Base-by-base conservation (phyloP, 2,888 invertebrate genomes). In the Heliconius sara region DNA sequence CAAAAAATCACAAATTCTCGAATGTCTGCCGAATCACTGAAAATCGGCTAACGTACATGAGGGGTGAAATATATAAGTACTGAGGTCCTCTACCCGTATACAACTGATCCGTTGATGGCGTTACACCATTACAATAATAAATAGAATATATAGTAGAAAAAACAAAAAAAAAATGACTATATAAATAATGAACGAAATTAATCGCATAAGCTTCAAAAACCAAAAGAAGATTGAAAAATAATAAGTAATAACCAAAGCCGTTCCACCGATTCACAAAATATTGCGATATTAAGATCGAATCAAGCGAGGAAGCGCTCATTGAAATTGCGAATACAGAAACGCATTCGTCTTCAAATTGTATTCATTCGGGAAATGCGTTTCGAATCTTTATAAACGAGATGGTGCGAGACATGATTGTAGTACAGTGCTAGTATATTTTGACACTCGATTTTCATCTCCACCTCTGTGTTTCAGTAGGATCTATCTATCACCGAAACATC, bases 311-410 rank as follows among this genome's bases (percentile, higher is more conserved):
- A 86, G 91, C 89, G 88, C 87, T 89, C 89, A 90, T 90, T 90
- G 89, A 91, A 91, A 95, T 91, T 91, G 91, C 86, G 87, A 90
- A 92, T 91, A 89, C 86, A 88, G 88, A 90, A 90, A 88, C 88
- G 87, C 92, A 94, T 94, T 91, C 91, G 88, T 93, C 92, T 93
- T 91, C 89, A 94, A 94, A 95, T 95, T 94, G 94, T 92, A 90
- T 92, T 94, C 94, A 94, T 95, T 94, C 92, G 87, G 82, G 88
- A 90, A 91, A 95, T 93, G 90, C 89, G 89, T 91, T 93, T 87
- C 84, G 89, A 92, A 95, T 94, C 95, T 92, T 90, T 95, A 95
- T 91, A 94, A 93, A 95, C 93, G 91, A 85, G 90, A 87, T 88
- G 88, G 89, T 89, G 88, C 87, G 88, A 84, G 87, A 87, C 85